phyloP scores from a whole-genome alignment of 1,140 invertebrate genomes.

The Phymorhynchus buccinoides region DNA sequence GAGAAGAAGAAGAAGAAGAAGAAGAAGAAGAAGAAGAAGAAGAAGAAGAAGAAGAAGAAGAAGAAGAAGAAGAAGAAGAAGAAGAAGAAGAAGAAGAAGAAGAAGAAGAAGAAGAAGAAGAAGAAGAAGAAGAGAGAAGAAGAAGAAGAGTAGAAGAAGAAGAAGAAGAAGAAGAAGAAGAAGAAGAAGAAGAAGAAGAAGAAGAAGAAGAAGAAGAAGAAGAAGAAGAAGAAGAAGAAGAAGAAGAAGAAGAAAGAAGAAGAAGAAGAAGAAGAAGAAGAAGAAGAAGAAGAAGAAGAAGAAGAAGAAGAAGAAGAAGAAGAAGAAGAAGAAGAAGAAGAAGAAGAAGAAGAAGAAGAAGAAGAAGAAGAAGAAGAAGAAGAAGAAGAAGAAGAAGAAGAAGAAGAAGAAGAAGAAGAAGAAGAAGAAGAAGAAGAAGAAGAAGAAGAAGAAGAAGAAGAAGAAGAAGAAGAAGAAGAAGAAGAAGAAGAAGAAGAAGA shows the following conservation, averaged over 20 bases:
- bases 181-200: neutral
- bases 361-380: neutral
- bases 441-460: neutral
- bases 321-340: neutral
- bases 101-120: neutral
- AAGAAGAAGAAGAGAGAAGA: neutral
- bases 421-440: neutral
- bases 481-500: neutral
- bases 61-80: neutral
- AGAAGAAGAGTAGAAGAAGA: neutral
- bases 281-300: neutral
- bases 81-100: neutral
- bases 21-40: neutral
- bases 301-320: neutral
- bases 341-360: neutral
- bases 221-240: conserved; percentile 12
- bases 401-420: neutral
- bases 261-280: neutral
- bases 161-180: neutral
- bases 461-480: too few relatives aligned
- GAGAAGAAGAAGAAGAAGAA: neutral
- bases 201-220: neutral
- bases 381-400: neutral
- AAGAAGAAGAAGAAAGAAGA: neutral
- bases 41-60: too few relatives aligned